Conservation (phyloP, 2,888 invertebrate species). For the Erebia ligea region DNA sequence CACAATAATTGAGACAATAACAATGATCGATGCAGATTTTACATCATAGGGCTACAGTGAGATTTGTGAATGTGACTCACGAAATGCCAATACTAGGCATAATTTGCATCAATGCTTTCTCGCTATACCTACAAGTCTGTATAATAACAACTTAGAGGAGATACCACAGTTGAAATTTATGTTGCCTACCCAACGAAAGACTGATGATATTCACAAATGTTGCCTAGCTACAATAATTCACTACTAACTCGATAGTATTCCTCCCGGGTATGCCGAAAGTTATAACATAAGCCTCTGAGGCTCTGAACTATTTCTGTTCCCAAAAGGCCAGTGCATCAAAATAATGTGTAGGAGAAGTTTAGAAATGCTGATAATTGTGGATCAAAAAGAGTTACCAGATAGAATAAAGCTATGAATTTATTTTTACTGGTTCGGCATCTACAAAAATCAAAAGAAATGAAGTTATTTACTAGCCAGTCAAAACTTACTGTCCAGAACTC, state of each 20-base stretch:
- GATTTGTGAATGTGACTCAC: too few species aligned
- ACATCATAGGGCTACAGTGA: too few species aligned
- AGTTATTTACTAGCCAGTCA: neutral
- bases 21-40: too few species aligned
- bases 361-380: neutral
- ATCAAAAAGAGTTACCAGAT: neutral
- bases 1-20: too few species aligned
- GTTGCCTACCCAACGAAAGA: neutral
- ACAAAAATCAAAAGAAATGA: neutral
- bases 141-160: neutral
- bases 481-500: too few species aligned
- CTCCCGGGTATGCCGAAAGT: constrained; percentile 9
- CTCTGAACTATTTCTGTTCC: constrained; percentile 2
- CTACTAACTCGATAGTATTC: constrained; percentile 12
- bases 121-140: neutral
- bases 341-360: neutral
- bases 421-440: neutral
- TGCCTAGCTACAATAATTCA: constrained; percentile 5
- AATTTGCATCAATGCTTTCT: neutral
- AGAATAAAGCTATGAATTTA: neutral
- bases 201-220: constrained; percentile 1
- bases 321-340: neutral
- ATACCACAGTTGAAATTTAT: constrained; percentile 1
- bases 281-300: neutral
- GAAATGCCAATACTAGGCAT: too few species aligned